Evolutionary conservation across 2,888 invertebrate genomes (phyloP), one percentile per base, ranked within the genome.

Genomic region (Eurois occulta): DNA sequence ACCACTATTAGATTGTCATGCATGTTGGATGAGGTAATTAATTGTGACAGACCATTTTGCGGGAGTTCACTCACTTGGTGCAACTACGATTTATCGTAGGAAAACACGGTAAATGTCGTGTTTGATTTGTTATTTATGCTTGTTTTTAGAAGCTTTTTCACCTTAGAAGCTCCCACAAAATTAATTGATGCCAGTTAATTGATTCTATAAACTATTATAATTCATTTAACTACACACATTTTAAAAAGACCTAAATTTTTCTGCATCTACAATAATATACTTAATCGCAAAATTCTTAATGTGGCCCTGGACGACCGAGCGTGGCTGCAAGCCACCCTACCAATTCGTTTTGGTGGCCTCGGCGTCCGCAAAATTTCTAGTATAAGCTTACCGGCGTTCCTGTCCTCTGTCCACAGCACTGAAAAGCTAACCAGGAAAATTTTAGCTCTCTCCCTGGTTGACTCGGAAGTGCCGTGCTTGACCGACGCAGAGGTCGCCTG

Each of bases 1-100:
- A 94, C 93, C 90, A 91, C 95, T 94, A 95, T 96, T 95, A 96
- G 95, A 95, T 95, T 96, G 95, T 95, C 95, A 95, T 95, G 95
- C 94, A 95, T 95, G 94, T 94, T 94, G 94, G 94, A 95, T 94
- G 94, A 93, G 92, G 94, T 95, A 95, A 96, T 96, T 95, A 95
- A 96, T 95, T 95, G 95, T 94, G 94, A 94, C 94, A 94, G 92
- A 92, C 91, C 91, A 93, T 93, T 94, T 93, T 91, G 92, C 91
- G 86, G 87, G 87, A 89, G 88, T 81, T 88, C 74, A 80, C 81
- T 86, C 77, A 78, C 80, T 83, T 68, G 75, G 38, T 68, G 74
- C 43, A 67, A 73, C 32, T 65, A 78, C 52, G 38, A 70, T 74
- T 77, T 83, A 77, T 78, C 35, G 72, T 75, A 62, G 35, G 60